A percentile compares a stretch with the other conserved stretches of the same genome.
Evolutionary conservation across 2,797 vertebrate species (phyloP).

Genomic region (Ambastaia sidthimunki): DNA sequence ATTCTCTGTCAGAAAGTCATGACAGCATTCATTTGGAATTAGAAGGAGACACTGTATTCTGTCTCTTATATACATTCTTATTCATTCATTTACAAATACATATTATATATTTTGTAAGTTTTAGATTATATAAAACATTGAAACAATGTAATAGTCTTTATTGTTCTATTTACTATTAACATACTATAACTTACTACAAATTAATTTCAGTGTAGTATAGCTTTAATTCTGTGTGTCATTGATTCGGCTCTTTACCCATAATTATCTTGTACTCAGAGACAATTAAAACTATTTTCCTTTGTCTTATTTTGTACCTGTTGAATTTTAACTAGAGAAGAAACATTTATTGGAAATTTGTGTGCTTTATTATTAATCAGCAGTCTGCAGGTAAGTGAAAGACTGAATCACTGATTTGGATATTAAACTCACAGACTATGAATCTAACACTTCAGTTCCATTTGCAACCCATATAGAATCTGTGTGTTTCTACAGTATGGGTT

Average conservation of each 20-base stretch:
- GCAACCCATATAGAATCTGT: background rate
- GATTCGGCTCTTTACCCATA: background rate
- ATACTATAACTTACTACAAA: background rate
- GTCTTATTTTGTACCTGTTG: background rate
- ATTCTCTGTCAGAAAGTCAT: slow-evolving; percentile 25
- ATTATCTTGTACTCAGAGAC: background rate
- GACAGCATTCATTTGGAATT: background rate
- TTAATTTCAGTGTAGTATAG: background rate
- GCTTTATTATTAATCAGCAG: too few relatives aligned
- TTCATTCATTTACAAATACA: background rate
- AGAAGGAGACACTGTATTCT: background rate
- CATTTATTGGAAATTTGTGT: background rate
- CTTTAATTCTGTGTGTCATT: background rate
- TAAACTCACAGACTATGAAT: too few relatives aligned
- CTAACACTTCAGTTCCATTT: background rate
- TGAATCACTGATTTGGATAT: too few relatives aligned
- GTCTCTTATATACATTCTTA: background rate
- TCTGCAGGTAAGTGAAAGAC: too few relatives aligned
- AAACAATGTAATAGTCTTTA: background rate
- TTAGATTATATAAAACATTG: background rate
- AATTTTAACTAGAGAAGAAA: background rate
- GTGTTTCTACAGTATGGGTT: background rate
- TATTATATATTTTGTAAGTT: background rate
- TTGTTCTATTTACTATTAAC: background rate
- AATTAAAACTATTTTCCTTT: background rate